These are phyloP conservation scores for Callocephalon fimbriatum DNA, from an alignment of 2,113 vertebrate genomes.

Conservation along the genomic window DNA sequence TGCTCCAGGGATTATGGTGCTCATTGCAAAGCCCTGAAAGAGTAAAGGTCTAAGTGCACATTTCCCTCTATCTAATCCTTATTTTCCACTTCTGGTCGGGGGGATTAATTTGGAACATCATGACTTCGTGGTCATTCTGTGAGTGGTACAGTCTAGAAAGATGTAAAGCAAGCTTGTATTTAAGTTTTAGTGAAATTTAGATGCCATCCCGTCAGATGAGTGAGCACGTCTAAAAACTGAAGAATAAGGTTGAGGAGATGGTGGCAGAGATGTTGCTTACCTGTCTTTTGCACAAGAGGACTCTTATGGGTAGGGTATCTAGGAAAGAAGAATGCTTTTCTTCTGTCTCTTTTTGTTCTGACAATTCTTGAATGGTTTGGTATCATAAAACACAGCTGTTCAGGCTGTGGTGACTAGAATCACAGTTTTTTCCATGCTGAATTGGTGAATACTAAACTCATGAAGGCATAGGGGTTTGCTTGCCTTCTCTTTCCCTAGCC, in stretches of 20 bases:
- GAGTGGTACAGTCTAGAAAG: neutral
- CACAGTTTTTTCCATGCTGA: neutral
- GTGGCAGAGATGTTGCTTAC: neutral
- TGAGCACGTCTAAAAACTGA: neutral
- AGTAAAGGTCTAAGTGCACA: neutral
- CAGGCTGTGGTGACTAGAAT: neutral
- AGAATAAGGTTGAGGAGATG: neutral
- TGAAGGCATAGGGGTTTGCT: neutral
- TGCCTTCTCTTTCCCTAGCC: neutral
- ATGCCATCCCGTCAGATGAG: neutral
- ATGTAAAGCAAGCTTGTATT: neutral
- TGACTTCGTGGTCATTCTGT: neutral
- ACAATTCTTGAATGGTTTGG: neutral
- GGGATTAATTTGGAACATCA: neutral
- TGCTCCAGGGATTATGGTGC: fast-evolving
- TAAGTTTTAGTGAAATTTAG: neutral
- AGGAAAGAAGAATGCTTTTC: neutral
- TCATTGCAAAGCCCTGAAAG: neutral
- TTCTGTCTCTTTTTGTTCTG: neutral
- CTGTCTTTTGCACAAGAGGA: neutral
- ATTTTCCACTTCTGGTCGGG: neutral
- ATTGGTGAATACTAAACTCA: neutral
- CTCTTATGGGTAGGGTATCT: neutral
- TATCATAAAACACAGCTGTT: neutral
- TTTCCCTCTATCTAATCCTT: neutral